phyloP scores from a whole-genome alignment of 1,140 invertebrate genomes.

The Branchinecta lindahli region DNA sequence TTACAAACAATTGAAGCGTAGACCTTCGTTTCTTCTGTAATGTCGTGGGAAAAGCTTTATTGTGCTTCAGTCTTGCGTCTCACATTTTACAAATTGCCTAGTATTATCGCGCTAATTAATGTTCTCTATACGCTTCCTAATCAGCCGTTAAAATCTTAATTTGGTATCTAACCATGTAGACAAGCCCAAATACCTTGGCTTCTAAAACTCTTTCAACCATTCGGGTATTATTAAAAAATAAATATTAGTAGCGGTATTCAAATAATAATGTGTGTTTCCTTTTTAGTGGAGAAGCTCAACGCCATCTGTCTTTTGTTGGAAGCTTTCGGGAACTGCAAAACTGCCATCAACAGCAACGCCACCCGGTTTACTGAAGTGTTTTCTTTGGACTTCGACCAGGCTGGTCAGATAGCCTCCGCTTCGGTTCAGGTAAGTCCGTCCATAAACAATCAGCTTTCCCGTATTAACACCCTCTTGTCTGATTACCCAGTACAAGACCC shows the following conservation, averaged over 20 bases:
- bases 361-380: conserved; percentile 75
- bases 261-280: conserved; percentile 18
- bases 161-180: no score
- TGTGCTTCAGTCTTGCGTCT: no score
- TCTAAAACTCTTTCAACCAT: no score
- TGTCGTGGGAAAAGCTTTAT: no score
- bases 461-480: neutral
- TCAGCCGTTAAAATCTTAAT: no score
- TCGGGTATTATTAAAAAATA: no score
- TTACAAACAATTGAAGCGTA: no score
- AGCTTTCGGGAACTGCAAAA: conserved; percentile 71
- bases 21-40: no score
- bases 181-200: no score
- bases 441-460: conserved; percentile 7
- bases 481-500: neutral
- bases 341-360: conserved; percentile 63
- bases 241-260: neutral
- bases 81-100: no score
- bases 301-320: conserved; percentile 68
- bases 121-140: no score
- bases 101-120: no score
- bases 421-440: conserved; percentile 54
- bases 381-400: conserved; percentile 79
- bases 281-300: conserved; percentile 58
- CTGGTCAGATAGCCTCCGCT: conserved; percentile 68